These are phyloP conservation scores for Selene dorsalis DNA, from an alignment of 2,797 vertebrate genomes.

Conservation along the genomic window DNA sequence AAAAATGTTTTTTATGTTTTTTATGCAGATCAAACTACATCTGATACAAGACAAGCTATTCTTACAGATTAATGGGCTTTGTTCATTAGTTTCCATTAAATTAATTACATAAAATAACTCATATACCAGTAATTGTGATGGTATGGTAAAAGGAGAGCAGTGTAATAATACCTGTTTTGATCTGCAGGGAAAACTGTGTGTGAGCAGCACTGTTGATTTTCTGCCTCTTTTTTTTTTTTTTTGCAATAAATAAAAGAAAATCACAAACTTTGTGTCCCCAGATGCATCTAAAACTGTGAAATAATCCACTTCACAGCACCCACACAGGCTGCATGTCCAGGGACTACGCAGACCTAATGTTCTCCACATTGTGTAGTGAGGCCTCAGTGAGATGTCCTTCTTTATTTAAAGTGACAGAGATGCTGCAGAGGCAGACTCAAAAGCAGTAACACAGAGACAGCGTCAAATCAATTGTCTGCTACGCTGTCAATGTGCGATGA, in stretches of 20 bases:
- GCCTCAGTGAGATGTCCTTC: conserved; percentile 43
- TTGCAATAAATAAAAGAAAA: neutral
- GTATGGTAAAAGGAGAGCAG: neutral
- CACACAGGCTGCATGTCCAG: conserved; percentile 46
- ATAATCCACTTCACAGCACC: conserved; percentile 57
- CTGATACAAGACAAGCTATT: neutral
- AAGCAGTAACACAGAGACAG: conserved; percentile 45
- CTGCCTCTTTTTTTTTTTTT: conserved; percentile 1
- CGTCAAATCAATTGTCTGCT: conserved; percentile 58
- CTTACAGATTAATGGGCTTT: neutral
- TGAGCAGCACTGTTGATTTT: neutral
- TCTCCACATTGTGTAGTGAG: conserved; percentile 24
- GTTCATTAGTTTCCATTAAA: neutral
- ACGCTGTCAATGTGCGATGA: conserved; percentile 44
- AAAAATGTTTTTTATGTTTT: no score
- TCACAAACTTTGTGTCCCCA: neutral
- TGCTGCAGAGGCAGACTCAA: conserved; percentile 56
- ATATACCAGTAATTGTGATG: neutral
- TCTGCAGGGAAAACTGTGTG: neutral
- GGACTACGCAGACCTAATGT: conserved; percentile 34
- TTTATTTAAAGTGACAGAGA: conserved; percentile 72
- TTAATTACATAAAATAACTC: neutral
- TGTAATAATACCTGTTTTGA: neutral
- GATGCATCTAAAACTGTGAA: conserved; percentile 33
- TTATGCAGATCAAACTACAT: neutral